A percentile compares a stretch with the other conserved stretches of the same genome.
Evolutionary conservation across 2,797 vertebrate genomes (phyloP).

Genomic region (Manis javanica): DNA sequence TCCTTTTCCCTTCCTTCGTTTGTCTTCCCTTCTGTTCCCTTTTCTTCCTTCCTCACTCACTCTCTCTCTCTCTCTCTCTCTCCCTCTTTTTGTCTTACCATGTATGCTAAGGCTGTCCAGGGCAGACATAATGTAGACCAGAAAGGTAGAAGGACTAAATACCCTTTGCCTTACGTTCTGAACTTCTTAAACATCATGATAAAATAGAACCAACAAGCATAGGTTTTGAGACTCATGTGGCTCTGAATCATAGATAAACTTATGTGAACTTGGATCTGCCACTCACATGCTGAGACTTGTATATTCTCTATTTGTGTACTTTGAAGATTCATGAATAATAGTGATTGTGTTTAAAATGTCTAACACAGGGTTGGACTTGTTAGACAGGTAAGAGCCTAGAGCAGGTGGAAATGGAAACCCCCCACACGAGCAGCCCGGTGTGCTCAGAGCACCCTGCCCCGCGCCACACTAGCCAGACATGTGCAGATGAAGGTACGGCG

Average conservation of each 20-base stretch:
- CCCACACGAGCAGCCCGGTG: too few relatives aligned
- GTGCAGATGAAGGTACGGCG: too few relatives aligned
- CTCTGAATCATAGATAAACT: background rate
- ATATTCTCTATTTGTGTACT: background rate
- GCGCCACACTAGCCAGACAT: too few relatives aligned
- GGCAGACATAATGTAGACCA: background rate
- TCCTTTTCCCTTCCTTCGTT: background rate
- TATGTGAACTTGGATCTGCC: background rate
- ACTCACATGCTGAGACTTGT: background rate
- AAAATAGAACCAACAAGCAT: too few relatives aligned
- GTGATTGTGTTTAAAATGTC: background rate
- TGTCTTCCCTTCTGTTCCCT: too few relatives aligned
- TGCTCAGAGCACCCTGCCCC: too few relatives aligned
- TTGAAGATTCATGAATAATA: background rate
- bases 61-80: fast-evolving
- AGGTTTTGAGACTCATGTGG: background rate
- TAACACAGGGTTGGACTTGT: background rate
- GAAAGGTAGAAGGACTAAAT: background rate
- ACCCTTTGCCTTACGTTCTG: background rate
- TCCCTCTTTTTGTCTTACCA: too few relatives aligned
- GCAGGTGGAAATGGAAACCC: too few relatives aligned
- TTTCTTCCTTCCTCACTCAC: too few relatives aligned
- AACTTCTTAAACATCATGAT: background rate
- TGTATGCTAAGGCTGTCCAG: background rate
- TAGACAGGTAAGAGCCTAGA: too few relatives aligned